Evolutionary conservation across 1,140 invertebrate genomes (phyloP).

Genomic region (Ganaspis sp.): DNA sequence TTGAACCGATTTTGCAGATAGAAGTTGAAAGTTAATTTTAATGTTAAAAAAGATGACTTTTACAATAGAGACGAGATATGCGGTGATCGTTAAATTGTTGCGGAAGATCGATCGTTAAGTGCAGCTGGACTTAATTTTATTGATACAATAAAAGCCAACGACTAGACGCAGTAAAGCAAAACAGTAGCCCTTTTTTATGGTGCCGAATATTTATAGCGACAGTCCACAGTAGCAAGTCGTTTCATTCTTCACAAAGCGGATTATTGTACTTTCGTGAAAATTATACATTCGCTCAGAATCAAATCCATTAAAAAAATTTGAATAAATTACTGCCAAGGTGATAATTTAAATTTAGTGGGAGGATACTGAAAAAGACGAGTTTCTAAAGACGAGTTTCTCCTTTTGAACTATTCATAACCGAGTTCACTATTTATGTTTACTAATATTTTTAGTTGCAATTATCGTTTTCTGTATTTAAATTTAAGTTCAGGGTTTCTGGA

Average conservation of each 20-base stretch:
- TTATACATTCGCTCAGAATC: background rate
- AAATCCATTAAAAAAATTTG: background rate
- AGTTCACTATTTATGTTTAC: no score
- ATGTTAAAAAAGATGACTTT: no score
- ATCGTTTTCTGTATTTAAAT: no score
- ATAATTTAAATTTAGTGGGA: background rate
- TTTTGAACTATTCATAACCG: background rate
- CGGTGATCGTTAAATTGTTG: background rate
- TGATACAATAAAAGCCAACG: background rate
- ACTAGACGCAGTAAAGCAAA: background rate
- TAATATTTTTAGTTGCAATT: no score
- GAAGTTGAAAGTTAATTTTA: no score
- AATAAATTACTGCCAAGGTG: background rate
- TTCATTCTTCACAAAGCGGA: constrained; percentile 9
- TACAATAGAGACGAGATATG: no score
- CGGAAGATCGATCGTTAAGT: background rate
- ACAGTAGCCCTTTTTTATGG: constrained; percentile 8
- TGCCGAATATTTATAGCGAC: constrained; percentile 1
- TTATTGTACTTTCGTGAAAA: background rate
- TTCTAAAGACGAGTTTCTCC: background rate
- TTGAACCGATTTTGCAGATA: no score
- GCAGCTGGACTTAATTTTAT: background rate
- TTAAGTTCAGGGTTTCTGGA: no score
- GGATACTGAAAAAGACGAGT: background rate
- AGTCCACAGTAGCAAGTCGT: background rate